Base-by-base conservation (phyloP, 30 jellyfish, hydroid and myxozoan genomes). In the Cassiopea xamachana region DNA sequence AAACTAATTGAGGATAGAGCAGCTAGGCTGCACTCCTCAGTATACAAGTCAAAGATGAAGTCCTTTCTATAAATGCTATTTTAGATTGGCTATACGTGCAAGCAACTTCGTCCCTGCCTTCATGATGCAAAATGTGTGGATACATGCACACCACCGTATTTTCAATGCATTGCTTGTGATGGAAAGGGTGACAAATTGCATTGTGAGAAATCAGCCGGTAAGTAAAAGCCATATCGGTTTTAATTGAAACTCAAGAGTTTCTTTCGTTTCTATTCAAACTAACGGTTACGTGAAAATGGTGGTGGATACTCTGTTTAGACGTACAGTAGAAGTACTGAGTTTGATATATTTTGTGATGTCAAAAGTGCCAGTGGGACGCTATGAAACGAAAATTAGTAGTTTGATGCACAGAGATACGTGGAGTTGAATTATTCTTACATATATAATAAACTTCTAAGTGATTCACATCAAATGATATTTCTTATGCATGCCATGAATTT, bases 101-200 rank as follows among this genome's bases (percentile, higher is more conserved):
- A 46, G 16, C 7, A 13, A 46, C 50, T 48, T 1, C 50, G 27
- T 1, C 87, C 87, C 27, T 79, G 87, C 55, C 59, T 17, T 13
- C 58, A n/a, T 3, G 87, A 60, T 7, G 27, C 55, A 12, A 1
- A 49, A 19, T 79, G 87, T 60, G 5, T 39, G 51, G 87, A 79
- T 44, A 79, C 50, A 58, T 79, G 87, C 19, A 43, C 48, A 9
- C 76, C 74, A 18, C 87, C 87, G 73, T 79, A 7, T 19, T 79
- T 49, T 58, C 77, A 79, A 55, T 79, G 87, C 58, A 71, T 79
- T 43, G 5, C 48, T 1, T 79, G 87, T 45, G 77, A 79, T 79
- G 87, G n/a, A 10, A 48, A 39, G 9, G 59, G 55, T 18, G 27
- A 13, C 15, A 71, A 77, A 13, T 51, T 14, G 15, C 77, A 79